Evolutionary conservation across 2,113 vertebrate genomes (phyloP).

Genomic region (Sphaerodactylus townsendi): DNA sequence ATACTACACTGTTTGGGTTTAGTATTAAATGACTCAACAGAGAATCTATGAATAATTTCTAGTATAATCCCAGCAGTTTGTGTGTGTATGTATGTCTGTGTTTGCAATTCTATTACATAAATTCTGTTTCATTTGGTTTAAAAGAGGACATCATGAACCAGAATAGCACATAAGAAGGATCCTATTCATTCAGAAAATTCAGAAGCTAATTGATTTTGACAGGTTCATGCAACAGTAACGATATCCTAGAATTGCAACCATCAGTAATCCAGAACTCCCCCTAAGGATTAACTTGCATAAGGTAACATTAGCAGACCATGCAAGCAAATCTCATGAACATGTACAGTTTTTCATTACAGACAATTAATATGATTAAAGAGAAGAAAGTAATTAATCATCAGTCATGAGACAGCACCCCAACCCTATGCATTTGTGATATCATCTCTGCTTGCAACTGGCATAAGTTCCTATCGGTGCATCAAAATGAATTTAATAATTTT

Average conservation of each 20-base stretch:
- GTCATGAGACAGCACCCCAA: background rate
- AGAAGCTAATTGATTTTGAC: constrained; percentile 14
- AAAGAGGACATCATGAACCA: background rate
- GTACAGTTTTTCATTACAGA: background rate
- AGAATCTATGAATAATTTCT: background rate
- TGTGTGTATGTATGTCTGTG: background rate
- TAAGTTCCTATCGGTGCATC: background rate
- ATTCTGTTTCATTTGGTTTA: background rate
- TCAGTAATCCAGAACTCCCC: background rate
- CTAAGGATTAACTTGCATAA: background rate
- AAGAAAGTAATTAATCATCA: too few species aligned
- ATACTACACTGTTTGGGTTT: constrained; percentile 7
- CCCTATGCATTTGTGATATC: background rate
- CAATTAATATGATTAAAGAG: background rate
- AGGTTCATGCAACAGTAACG: constrained; percentile 18
- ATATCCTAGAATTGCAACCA: constrained; percentile 22
- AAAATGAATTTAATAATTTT: too few species aligned
- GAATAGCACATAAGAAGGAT: background rate
- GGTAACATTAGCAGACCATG: background rate
- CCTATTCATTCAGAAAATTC: background rate
- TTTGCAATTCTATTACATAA: background rate
- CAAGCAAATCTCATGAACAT: background rate
- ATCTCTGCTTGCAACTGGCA: background rate
- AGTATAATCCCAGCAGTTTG: background rate
- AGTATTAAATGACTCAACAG: background rate